A percentile compares a stretch with the other conserved stretches of the same genome.
phyloP scores from a whole-genome alignment of 1,140 invertebrate species.

The Belonocnema kinseyi region DNA sequence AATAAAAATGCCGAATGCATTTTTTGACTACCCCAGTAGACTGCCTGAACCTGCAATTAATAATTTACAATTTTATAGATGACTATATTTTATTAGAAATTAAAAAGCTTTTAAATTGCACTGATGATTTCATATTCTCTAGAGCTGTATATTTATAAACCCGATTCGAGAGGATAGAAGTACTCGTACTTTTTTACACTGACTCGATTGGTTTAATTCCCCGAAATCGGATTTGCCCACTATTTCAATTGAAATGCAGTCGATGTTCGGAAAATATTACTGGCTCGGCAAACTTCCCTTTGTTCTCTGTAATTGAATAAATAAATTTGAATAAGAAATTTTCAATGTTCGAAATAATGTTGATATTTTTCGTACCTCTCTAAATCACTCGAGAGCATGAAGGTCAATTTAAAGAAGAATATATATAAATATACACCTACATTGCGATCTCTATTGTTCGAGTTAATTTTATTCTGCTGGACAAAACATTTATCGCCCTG shows the following conservation, averaged over 20 bases:
- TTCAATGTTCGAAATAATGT: not conserved
- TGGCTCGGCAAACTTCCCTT: not conserved
- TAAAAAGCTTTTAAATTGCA: not conserved
- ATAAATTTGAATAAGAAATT: not conserved
- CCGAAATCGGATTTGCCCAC: constrained; percentile 4
- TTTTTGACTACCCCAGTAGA: too few relatives aligned
- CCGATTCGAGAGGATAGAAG: not conserved
- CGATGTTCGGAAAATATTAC: not conserved
- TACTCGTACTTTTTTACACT: not conserved
- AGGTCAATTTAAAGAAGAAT: too few relatives aligned
- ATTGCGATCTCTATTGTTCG: too few relatives aligned
- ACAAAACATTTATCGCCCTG: too few relatives aligned
- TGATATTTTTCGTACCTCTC: not conserved
- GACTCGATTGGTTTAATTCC: constrained; percentile 22
- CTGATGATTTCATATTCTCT: not conserved
- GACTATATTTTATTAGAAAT: too few relatives aligned
- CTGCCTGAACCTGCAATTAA: too few relatives aligned
- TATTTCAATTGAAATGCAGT: constrained; percentile 20
- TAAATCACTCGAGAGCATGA: too few relatives aligned
- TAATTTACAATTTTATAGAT: too few relatives aligned
- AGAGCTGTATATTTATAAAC: not conserved
- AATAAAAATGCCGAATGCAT: too few relatives aligned
- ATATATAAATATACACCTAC: too few relatives aligned
- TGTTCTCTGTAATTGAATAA: constrained; percentile 5
- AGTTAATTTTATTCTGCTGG: too few relatives aligned